Base-by-base conservation (phyloP, 2,888 invertebrate genomes). In the Cantharis rustica region DNA sequence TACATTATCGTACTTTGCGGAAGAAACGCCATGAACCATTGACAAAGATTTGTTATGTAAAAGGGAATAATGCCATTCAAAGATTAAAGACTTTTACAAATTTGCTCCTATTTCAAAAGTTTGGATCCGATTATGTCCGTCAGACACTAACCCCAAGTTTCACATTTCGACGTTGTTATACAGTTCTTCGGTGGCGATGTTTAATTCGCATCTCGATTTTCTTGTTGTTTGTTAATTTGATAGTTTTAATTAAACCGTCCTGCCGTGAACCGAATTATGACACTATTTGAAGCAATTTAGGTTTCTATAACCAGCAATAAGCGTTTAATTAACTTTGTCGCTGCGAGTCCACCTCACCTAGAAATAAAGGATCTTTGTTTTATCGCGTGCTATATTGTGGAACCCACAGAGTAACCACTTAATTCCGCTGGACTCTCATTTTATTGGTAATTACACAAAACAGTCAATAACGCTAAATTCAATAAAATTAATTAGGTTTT, bases 1-100 rank as follows among this genome's bases (percentile, higher is more conserved):
- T 68, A 73, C 68, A 68, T 68, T 69, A 69, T 61, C 68, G 68
- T 73, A 73, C 73, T 72, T 68, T 73, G 62, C 73, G 62, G 62
- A 73, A 73, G 73, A 68, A 73, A 73, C 20, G 68, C 47, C 64
- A 66, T 9, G 27, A 64, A 62, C 61, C 62, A 73, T 73, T 68
- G 68, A 68, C 68, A 61, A 69, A 68, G 68, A 73, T 73, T 73
- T 73, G 62, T 26, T 68, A 61, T 47, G n/a, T 47, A 47, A 47
- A 47, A 47, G 10, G 20, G 20, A 66, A 66, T 17, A 66, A 66
- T 66, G 64, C 16, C 16, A 23, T 66, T 69, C 23, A 27, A 69
- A 16, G 26, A 73, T 26, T 61, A 27, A 68, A 73, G 69, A 66
- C 64, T 66, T 66, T 66, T 20, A 17, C 17, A 66, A 66, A 66